Conservation (phyloP, 2,888 invertebrate genomes). For the Automeris io region DNA sequence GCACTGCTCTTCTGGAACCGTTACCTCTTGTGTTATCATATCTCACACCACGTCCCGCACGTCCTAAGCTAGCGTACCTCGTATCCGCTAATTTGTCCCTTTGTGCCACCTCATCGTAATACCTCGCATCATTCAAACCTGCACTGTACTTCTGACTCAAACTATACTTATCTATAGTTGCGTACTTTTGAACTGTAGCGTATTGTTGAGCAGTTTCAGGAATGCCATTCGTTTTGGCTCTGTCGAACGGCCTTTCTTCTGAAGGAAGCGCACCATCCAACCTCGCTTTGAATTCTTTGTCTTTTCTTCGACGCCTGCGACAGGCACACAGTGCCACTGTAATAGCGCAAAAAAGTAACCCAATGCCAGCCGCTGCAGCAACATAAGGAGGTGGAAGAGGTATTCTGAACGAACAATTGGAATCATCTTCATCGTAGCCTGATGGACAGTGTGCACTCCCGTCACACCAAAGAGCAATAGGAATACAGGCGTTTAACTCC, state of each 20-base stretch:
- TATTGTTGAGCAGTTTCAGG: conserved; percentile 63
- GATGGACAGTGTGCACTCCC: conserved; percentile 87
- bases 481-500: conserved; percentile 88
- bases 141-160: conserved; percentile 74
- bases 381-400: conserved; percentile 81
- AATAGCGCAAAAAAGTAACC: conserved; percentile 77
- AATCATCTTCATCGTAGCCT: conserved; percentile 87
- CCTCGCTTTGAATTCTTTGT: conserved; percentile 78
- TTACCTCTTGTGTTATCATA: conserved; percentile 57
- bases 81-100: conserved; percentile 71
- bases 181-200: conserved; percentile 72
- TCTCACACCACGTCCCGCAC: conserved; percentile 56
- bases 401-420: conserved; percentile 83
- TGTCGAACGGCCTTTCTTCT: conserved; percentile 78
- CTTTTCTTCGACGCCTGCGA: conserved; percentile 75
- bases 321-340: conserved; percentile 79
- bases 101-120: conserved; percentile 71
- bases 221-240: conserved; percentile 71
- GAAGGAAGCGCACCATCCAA: conserved; percentile 76
- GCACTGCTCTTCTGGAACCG: conserved; percentile 62
- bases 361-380: conserved; percentile 79
- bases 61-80: conserved; percentile 69
- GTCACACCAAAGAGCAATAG: conserved; percentile 87
- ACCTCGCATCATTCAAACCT: conserved; percentile 70
- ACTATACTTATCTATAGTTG: conserved; percentile 73